Evolutionary conservation across 2,888 invertebrate genomes (phyloP), one percentile per base, ranked within the genome.

Genomic region (Ochropleura leucogaster): DNA sequence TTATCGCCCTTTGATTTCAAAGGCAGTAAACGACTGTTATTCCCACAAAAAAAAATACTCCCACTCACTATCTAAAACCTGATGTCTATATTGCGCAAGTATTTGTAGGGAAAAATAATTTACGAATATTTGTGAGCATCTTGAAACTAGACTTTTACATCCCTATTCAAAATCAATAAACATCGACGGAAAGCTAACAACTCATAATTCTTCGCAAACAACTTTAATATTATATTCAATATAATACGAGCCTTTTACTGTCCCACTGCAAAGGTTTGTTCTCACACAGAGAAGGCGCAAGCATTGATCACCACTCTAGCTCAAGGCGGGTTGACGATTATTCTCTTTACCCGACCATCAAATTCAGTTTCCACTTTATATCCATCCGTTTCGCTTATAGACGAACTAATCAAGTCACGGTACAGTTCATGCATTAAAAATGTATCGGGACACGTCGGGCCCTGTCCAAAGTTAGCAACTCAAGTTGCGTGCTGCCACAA

Each of bases 401-500:
- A 73, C 57, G 51, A 77, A 72, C 80, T 88, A 87, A 89, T 88
- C 85, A 87, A 86, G 72, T 77, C 77, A 68, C 82, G 55, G 62
- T 67, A 77, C 76, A 72, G 79, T 79, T 65, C 65, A 68, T 59
- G 42, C 87, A 88, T 92, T 90, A 92, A 92, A 91, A 90, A 92
- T 92, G 85, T 90, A 92, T 89, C 53, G 78, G 82, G 72, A 87
- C 82, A 84, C 79, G 72, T 87, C 80, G 82, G 82, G 74, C 74
- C 80, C 47, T 73, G 80, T 77, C 81, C 80, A 69, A 87, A 88
- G 84, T 89, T 90, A 85, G 77, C 80, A 84, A 85, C 81, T 85
- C 81, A 79, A 86, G 89, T 90, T 88, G 91, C 91, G 91, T 91
- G 92, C 71, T 72, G 72, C 88, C 86, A 49, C 88, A 77, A 70